These are phyloP conservation scores for Scleropages formosus DNA, from an alignment of 2,797 vertebrate species.

Conservation along the genomic window DNA sequence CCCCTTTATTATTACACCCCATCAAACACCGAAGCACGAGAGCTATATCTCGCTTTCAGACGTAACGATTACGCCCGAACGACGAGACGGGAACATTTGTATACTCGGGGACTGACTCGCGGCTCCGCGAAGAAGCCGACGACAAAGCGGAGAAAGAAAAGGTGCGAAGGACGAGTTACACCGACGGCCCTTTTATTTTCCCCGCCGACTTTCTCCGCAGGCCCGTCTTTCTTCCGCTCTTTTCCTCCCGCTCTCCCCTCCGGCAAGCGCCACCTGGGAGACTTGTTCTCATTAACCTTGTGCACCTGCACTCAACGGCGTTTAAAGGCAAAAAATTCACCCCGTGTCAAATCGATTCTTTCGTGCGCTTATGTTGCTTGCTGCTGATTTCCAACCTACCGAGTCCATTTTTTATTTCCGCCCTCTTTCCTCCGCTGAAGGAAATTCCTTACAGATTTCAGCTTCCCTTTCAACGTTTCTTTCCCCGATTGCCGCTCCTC, in stretches of 20 bases:
- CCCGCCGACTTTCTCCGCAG: not conserved
- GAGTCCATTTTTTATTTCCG: constrained; percentile 29
- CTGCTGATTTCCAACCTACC: constrained; percentile 41
- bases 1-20: not conserved
- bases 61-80: constrained; percentile 10
- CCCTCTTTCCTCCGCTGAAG: not conserved
- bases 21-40: constrained; percentile 7
- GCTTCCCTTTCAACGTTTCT: constrained; percentile 22
- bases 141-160: not conserved
- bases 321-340: constrained; percentile 46
- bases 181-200: not conserved
- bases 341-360: constrained; percentile 48
- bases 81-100: constrained; percentile 13
- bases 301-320: constrained; percentile 55
- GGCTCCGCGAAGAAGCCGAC: not conserved
- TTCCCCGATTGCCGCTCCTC: not conserved
- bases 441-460: constrained; percentile 29
- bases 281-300: constrained; percentile 64
- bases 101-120: constrained; percentile 6
- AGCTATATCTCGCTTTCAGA: constrained; percentile 14
- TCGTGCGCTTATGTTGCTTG: constrained; percentile 50
- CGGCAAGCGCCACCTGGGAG: constrained; percentile 55
- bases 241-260: not conserved
- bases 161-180: constrained; percentile 23
- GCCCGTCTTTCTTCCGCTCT: not conserved